A percentile compares a stretch with the other conserved stretches of the same genome.
Conservation (phyloP, 2,113 vertebrate species). For the Colinus virginianus region DNA sequence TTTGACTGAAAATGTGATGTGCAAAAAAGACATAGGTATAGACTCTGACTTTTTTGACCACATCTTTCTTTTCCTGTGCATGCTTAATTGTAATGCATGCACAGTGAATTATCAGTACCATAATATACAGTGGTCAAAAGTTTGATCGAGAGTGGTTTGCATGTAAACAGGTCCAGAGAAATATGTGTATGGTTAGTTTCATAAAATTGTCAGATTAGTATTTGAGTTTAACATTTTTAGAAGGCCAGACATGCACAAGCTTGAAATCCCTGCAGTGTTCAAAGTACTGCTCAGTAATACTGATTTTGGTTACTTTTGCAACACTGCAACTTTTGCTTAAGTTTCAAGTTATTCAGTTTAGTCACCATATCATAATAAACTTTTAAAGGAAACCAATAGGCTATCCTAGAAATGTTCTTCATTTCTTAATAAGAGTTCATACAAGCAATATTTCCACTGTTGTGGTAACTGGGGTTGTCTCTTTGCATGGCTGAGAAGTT, state of each 20-base stretch:
- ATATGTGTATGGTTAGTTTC: neutral
- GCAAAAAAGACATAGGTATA: neutral
- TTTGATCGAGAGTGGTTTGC: neutral
- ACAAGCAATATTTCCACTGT: neutral
- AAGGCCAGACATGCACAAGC: neutral
- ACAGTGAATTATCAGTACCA: neutral
- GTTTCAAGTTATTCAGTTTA: neutral
- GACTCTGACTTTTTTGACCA: neutral
- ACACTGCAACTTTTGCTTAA: neutral
- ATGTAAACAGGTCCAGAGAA: neutral
- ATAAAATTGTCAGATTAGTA: neutral
- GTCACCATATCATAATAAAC: neutral
- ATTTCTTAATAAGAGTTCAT: neutral
- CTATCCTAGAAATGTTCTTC: neutral
- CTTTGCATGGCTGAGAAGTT: too few species aligned
- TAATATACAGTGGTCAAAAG: neutral
- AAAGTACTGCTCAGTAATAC: neutral
- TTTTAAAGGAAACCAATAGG: neutral
- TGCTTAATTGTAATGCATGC: neutral
- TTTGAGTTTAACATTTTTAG: neutral
- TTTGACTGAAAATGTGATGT: neutral
- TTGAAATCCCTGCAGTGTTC: neutral
- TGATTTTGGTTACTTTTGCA: neutral
- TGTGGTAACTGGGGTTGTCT: neutral
- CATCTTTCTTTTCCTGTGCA: neutral